Percentiles rank a stretch among this genome's conserved stretches.
Conservation (phyloP, 2,797 vertebrate species). For the Oreochromis grahami region DNA sequence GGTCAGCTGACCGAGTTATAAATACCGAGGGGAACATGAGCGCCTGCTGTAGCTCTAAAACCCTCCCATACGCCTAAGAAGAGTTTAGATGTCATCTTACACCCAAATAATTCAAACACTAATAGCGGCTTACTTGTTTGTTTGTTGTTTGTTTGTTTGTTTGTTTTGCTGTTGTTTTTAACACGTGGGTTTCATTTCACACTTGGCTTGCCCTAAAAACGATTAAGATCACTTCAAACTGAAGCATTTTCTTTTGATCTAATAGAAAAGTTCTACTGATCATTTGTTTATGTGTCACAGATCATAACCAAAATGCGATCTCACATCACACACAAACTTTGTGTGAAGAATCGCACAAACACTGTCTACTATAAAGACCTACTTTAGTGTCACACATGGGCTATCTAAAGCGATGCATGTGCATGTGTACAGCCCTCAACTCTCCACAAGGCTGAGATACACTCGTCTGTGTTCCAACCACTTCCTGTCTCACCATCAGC, state of each 20-base stretch:
- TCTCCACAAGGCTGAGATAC: neutral
- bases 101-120: neutral
- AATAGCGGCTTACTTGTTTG: neutral
- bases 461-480: slow-evolving; percentile 24
- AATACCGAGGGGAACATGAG: slow-evolving; percentile 60
- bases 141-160: neutral
- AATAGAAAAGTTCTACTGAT: neutral
- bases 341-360: neutral
- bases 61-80: neutral
- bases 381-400: neutral
- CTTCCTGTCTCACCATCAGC: slow-evolving; percentile 30
- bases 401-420: neutral
- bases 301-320: neutral
- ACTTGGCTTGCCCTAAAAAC: neutral
- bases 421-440: neutral
- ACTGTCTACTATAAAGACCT: neutral
- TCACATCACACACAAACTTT: neutral
- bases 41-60: slow-evolving; percentile 27
- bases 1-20: slow-evolving; percentile 74
- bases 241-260: neutral
- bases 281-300: neutral
- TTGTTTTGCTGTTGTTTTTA: neutral
- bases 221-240: neutral
- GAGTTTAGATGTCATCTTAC: neutral
- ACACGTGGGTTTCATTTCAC: neutral